These are phyloP conservation scores for Gobius niger DNA, from an alignment of 2,113 vertebrate genomes.

Conservation along the genomic window DNA sequence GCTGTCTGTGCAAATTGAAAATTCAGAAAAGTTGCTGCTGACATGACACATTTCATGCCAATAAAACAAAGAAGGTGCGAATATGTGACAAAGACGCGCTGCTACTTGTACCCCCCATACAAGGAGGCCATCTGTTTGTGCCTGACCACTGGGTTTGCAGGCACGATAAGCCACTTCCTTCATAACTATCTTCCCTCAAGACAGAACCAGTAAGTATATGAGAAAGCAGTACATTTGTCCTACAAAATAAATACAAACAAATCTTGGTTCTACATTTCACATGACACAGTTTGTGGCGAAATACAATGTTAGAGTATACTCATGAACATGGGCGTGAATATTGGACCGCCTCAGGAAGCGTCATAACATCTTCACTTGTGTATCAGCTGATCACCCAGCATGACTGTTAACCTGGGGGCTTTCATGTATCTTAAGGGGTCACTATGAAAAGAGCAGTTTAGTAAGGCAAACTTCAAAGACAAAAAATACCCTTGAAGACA, in stretches of 20 bases:
- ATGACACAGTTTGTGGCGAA: background rate
- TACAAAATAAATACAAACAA: background rate
- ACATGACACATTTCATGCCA: constrained; percentile 15
- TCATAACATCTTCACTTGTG: constrained; percentile 3
- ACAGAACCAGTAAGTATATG: too few relatives aligned
- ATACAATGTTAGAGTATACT: background rate
- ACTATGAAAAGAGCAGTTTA: constrained; percentile 26
- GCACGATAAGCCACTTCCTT: constrained; percentile 4
- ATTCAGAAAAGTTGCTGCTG: background rate
- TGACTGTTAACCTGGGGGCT: constrained; percentile 10
- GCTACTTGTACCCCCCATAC: constrained; percentile 17
- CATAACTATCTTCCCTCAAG: too few relatives aligned
- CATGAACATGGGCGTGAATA: background rate
- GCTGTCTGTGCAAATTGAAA: constrained; percentile 6
- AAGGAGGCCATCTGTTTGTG: constrained; percentile 11
- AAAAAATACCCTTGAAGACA: constrained; percentile 29
- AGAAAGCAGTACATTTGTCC: too few relatives aligned
- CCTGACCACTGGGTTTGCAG: constrained; percentile 21
- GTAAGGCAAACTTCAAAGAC: constrained; percentile 10
- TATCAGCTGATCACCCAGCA: constrained; percentile 28
- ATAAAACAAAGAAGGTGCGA: constrained; percentile 5
- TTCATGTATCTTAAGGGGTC: constrained; percentile 40
- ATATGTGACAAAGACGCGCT: constrained; percentile 9
- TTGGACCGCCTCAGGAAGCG: background rate
- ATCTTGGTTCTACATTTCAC: background rate